Evolutionary conservation across 1,140 invertebrate genomes (phyloP).

Genomic region (Papilio glaucus): DNA sequence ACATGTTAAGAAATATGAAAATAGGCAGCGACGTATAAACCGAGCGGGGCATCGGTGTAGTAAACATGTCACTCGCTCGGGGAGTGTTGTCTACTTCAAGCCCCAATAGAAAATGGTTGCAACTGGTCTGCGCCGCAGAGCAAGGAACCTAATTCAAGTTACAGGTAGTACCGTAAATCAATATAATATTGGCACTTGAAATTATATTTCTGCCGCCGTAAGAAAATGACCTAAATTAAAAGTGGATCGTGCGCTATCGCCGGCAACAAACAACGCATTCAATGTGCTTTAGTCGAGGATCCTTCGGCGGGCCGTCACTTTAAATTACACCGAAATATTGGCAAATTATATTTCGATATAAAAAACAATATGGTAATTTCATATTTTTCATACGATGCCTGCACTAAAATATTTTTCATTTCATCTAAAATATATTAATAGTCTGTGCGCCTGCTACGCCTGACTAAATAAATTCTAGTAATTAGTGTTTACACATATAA

Average conservation of each 20-base stretch:
- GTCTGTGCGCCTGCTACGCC: too few species aligned
- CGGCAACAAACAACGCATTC: conserved; percentile 1
- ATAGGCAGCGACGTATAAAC: background rate
- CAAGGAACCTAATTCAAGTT: background rate
- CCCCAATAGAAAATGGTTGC: too few species aligned
- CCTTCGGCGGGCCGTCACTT: background rate
- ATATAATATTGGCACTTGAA: background rate
- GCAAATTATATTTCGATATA: background rate
- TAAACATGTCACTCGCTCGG: too few species aligned
- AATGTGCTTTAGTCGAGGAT: background rate
- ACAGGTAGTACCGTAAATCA: background rate
- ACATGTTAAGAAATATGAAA: background rate
- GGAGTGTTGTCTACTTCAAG: too few species aligned
- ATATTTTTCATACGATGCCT: too few species aligned
- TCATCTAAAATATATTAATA: too few species aligned
- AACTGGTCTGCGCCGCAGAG: too few species aligned
- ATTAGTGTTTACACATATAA: too few species aligned
- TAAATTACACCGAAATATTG: background rate
- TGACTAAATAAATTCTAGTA: too few species aligned
- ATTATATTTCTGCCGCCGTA: background rate
- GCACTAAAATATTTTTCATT: too few species aligned
- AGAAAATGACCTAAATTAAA: conserved; percentile 9
- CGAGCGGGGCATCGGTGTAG: too few species aligned
- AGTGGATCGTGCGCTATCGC: conserved; percentile 24
- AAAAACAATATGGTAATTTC: background rate